phyloP scores from a whole-genome alignment of 2,797 vertebrate species.

The Pterois miles region DNA sequence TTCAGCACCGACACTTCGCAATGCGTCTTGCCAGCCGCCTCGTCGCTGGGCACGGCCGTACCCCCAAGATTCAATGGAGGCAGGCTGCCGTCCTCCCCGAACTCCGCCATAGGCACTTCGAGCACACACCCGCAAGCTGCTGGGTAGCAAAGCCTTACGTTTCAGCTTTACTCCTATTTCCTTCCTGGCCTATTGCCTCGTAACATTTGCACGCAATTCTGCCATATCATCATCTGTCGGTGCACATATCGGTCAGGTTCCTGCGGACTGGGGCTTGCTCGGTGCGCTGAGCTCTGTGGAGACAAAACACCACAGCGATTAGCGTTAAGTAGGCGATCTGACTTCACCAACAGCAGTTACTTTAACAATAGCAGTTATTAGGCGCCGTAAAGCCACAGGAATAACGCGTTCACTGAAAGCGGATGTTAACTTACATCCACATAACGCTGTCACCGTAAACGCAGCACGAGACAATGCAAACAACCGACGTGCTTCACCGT shows the following conservation, averaged over 20 bases:
- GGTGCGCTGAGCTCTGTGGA: constrained; percentile 52
- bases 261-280: constrained; percentile 30
- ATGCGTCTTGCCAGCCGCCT: constrained; percentile 83
- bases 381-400: neutral
- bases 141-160: constrained; percentile 50
- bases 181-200: constrained; percentile 52
- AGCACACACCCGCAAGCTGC: constrained; percentile 29
- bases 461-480: constrained; percentile 1
- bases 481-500: neutral
- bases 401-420: constrained; percentile 34
- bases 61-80: constrained; percentile 83
- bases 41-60: constrained; percentile 82
- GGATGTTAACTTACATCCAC: constrained; percentile 56
- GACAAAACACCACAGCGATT: constrained; percentile 38
- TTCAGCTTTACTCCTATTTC: constrained; percentile 61
- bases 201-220: constrained; percentile 43
- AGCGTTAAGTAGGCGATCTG: constrained; percentile 21
- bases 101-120: constrained; percentile 92
- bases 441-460: constrained; percentile 14
- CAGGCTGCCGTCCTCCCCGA: constrained; percentile 84
- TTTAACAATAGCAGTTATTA: neutral
- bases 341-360: neutral
- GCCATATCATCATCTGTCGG: constrained; percentile 49
- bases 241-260: constrained; percentile 41
- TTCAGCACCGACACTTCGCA: constrained; percentile 88